Percentiles rank a stretch among this genome's conserved stretches.
Conservation (phyloP, 2,888 invertebrate species). For the Stenichneumon culpator region DNA sequence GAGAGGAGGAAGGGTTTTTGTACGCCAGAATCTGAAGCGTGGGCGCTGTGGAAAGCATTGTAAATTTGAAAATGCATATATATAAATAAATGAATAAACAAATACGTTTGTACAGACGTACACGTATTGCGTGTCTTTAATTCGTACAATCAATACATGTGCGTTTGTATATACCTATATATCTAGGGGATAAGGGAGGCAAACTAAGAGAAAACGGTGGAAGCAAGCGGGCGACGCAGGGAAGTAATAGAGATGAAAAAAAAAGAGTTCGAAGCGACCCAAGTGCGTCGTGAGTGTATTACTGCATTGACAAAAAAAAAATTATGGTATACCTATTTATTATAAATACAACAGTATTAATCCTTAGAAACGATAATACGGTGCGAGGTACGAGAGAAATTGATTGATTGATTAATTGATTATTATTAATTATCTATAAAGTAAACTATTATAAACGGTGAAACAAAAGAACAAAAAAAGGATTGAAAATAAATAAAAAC, state of each 20-base stretch:
- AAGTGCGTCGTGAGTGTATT: slow-evolving; percentile 35
- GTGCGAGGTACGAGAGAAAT: slow-evolving; percentile 69
- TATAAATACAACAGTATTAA: slow-evolving; percentile 82
- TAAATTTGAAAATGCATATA: slow-evolving; percentile 51
- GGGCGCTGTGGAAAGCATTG: slow-evolving; percentile 36
- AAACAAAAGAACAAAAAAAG: slow-evolving; percentile 1
- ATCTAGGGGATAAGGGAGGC: slow-evolving; percentile 44
- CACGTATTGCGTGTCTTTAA: slow-evolving; percentile 21
- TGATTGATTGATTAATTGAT: slow-evolving; percentile 67
- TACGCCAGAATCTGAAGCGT: slow-evolving; percentile 39
- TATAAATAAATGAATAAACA: slow-evolving; percentile 42
- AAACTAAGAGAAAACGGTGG: slow-evolving; percentile 29
- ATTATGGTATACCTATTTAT: slow-evolving; percentile 76
- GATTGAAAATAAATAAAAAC: neutral
- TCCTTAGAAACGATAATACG: slow-evolving; percentile 75
- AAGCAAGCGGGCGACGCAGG: slow-evolving; percentile 45
- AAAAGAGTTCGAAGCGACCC: slow-evolving; percentile 29
- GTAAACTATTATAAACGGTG: slow-evolving; percentile 43
- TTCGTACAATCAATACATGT: slow-evolving; percentile 28
- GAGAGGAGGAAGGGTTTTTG: slow-evolving; percentile 27
- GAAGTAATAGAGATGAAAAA: slow-evolving; percentile 46
- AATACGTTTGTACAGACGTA: slow-evolving; percentile 50
- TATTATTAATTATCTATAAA: slow-evolving; percentile 58
- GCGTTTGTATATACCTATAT: slow-evolving; percentile 49
- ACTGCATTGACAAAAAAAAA: slow-evolving; percentile 45